Percentiles rank a stretch among this genome's conserved stretches.
Conservation (phyloP, 1,140 invertebrate genomes). For the Condylostylus longicornis region DNA sequence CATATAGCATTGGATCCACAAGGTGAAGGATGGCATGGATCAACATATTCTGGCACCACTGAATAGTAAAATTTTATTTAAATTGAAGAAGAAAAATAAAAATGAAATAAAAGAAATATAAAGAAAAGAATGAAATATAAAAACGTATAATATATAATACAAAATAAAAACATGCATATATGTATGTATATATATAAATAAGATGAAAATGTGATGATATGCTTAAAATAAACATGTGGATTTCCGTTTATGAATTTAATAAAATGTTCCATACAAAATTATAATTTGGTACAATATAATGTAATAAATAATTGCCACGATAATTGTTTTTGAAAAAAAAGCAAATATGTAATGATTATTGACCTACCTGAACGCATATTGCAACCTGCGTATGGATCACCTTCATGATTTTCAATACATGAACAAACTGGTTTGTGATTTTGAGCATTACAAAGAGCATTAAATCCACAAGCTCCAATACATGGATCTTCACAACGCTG, state of each 20-base stretch:
- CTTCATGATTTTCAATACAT: slow-evolving; percentile 57
- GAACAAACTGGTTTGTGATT: slow-evolving; percentile 64
- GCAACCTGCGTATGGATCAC: slow-evolving; percentile 68
- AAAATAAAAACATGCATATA: slow-evolving; percentile 4
- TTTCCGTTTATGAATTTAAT: too few species aligned
- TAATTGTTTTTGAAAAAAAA: slow-evolving; percentile 2
- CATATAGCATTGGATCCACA: slow-evolving; percentile 70
- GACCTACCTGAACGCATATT: slow-evolving; percentile 48
- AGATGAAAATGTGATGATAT: slow-evolving; percentile 1
- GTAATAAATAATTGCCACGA: not conserved
- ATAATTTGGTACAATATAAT: not conserved
- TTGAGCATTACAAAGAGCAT: slow-evolving; percentile 59
- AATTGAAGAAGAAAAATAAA: slow-evolving; percentile 8
- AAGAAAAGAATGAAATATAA: slow-evolving; percentile 6
- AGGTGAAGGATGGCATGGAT: slow-evolving; percentile 68
- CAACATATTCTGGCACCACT: slow-evolving; percentile 24
- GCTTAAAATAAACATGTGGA: slow-evolving; percentile 3
- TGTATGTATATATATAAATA: too few species aligned
- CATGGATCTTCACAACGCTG: slow-evolving; percentile 67
- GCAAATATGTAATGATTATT: slow-evolving; percentile 6
- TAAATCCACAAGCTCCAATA: slow-evolving; percentile 65
- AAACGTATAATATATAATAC: slow-evolving; percentile 6
- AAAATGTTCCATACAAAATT: not conserved
- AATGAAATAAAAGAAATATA: slow-evolving; percentile 11
- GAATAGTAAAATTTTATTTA: slow-evolving; percentile 1